Conservation (phyloP, 2,797 vertebrate genomes). For the Mormyrus hasselquistii region DNA sequence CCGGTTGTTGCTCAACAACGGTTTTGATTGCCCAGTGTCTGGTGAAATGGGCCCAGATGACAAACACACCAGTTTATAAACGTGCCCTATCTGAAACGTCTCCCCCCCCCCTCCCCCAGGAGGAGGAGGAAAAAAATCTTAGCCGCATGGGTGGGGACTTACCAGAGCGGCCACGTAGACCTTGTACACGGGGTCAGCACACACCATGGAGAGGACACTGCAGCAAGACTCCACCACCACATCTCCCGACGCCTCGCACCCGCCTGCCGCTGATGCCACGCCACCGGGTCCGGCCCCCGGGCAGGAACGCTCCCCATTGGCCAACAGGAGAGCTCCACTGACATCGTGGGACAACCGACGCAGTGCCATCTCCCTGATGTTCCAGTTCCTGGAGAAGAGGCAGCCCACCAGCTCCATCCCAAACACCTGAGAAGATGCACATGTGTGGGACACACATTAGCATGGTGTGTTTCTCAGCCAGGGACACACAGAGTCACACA, state of each 20-base stretch:
- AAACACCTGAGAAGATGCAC: slow-evolving; percentile 62
- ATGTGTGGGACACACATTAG: neutral
- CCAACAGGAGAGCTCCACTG: slow-evolving; percentile 77
- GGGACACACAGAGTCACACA: neutral
- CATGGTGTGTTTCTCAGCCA: neutral
- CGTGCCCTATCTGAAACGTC: neutral
- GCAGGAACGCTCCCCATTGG: slow-evolving; percentile 75
- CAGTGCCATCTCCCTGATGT: slow-evolving; percentile 82
- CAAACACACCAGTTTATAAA: neutral
- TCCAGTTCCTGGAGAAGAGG: slow-evolving; percentile 87
- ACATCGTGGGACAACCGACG: slow-evolving; percentile 80
- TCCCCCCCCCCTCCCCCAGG: neutral
- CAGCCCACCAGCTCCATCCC: slow-evolving; percentile 82
- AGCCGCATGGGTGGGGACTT: slow-evolving; percentile 43
- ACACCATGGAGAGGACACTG: slow-evolving; percentile 79
- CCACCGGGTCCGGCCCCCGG: slow-evolving; percentile 44
- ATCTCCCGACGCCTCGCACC: slow-evolving; percentile 69
- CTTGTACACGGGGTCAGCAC: slow-evolving; percentile 85
- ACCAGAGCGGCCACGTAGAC: slow-evolving; percentile 88
- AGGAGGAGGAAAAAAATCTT: neutral
- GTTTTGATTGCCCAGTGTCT: neutral
- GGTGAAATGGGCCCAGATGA: neutral
- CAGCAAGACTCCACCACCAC: slow-evolving; percentile 80
- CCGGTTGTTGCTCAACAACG: neutral
- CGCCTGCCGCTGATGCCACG: slow-evolving; percentile 43